Evolutionary conservation across 2,113 vertebrate genomes (phyloP).

Genomic region (Chrysemys picta): DNA sequence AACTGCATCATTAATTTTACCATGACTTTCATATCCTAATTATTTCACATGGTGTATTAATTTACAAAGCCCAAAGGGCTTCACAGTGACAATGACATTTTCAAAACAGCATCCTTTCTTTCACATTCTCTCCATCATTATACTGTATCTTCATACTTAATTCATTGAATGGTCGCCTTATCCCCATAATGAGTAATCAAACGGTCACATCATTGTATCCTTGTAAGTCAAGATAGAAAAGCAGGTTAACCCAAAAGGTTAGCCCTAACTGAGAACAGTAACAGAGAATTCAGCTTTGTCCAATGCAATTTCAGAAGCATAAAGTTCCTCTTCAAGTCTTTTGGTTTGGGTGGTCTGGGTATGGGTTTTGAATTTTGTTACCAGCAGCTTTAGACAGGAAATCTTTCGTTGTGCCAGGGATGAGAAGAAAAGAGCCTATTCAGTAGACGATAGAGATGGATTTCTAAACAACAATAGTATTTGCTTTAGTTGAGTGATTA

Average conservation of each 20-base stretch:
- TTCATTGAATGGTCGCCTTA: background rate
- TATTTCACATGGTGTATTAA: conserved; percentile 49
- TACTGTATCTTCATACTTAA: background rate
- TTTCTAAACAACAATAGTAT: background rate
- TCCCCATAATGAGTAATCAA: background rate
- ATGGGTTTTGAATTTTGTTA: background rate
- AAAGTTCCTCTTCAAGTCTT: background rate
- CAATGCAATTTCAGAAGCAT: background rate
- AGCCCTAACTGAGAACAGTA: background rate
- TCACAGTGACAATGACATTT: conserved; percentile 34
- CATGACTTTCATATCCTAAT: conserved; percentile 19
- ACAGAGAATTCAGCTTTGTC: background rate
- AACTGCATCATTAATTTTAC: conserved; percentile 31
- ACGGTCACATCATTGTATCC: background rate
- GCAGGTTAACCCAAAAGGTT: background rate
- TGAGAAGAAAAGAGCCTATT: background rate
- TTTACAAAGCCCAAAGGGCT: conserved; percentile 56
- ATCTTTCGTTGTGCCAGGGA: background rate
- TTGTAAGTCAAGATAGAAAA: background rate
- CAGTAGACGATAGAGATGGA: background rate
- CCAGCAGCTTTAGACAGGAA: background rate
- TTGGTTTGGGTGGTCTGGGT: background rate
- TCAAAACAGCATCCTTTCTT: background rate
- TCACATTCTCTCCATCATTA: background rate
- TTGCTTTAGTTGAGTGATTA: background rate